A percentile compares a stretch with the other conserved stretches of the same genome.
Conservation (phyloP, 2,113 vertebrate species). For the Neolamprologus tretocephalus region DNA sequence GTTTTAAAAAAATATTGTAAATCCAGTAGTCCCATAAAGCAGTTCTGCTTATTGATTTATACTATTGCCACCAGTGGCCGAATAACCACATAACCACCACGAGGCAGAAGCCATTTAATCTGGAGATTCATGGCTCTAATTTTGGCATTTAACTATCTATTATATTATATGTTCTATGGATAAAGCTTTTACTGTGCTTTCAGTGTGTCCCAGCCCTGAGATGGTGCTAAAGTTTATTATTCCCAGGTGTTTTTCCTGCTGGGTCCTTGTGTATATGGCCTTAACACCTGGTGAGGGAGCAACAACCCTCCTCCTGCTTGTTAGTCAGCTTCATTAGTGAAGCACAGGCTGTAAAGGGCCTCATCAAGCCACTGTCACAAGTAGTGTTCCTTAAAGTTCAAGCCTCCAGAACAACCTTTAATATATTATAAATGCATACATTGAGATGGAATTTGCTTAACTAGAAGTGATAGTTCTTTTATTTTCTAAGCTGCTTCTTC, state of each 20-base stretch:
- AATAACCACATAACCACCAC: background rate
- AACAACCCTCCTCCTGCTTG: constrained; percentile 10
- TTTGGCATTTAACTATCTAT: background rate
- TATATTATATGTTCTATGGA: background rate
- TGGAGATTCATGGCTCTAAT: background rate
- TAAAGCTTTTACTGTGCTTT: background rate
- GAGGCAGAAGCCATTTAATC: background rate
- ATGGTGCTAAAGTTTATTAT: constrained; percentile 16
- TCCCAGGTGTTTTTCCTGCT: constrained; percentile 48
- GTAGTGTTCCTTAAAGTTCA: background rate
- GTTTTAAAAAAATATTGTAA: background rate
- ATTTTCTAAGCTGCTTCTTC: background rate
- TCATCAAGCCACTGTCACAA: constrained; percentile 31
- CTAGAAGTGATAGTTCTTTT: background rate
- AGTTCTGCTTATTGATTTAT: background rate
- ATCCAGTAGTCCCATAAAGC: background rate
- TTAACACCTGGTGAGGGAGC: constrained; percentile 41
- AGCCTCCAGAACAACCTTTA: background rate
- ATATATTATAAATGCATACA: background rate
- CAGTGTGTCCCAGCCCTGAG: background rate
- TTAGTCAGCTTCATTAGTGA: constrained; percentile 44
- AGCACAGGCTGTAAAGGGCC: constrained; percentile 30
- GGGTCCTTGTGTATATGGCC: constrained; percentile 28
- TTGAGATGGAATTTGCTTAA: background rate
- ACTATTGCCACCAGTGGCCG: background rate